Conservation (phyloP, 2,113 vertebrate species). For the Syngnathus scovelli region DNA sequence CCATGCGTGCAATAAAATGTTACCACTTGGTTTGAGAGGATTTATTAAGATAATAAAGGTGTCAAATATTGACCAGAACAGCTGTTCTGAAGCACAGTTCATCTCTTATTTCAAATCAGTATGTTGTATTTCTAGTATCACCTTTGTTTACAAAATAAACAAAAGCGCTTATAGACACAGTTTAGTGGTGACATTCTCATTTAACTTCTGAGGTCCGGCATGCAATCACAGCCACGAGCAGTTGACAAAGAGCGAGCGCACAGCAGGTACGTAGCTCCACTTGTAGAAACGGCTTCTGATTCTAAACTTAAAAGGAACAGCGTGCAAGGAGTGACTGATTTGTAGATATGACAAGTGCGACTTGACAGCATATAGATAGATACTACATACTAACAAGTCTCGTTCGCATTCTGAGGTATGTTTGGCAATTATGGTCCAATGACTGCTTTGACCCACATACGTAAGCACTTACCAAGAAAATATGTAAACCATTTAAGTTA, state of each 20-base stretch:
- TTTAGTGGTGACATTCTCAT: not conserved
- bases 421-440: not conserved
- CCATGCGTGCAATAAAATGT: not conserved
- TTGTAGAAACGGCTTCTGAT: no score
- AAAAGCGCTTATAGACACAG: not conserved
- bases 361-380: not conserved
- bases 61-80: not conserved
- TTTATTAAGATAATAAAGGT: not conserved
- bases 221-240: no score
- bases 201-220: no score
- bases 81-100: not conserved
- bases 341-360: not conserved
- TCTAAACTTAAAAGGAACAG: not conserved
- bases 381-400: not conserved
- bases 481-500: no score
- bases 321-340: not conserved
- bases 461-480: not conserved
- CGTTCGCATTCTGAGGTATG: not conserved
- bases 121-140: no score
- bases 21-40: not conserved
- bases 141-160: not conserved
- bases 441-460: not conserved
- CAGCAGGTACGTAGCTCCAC: no score
- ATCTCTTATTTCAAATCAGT: not conserved
- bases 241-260: no score